Evolutionary conservation across 1,140 invertebrate genomes (phyloP).

Genomic region (Spodoptera litura): DNA sequence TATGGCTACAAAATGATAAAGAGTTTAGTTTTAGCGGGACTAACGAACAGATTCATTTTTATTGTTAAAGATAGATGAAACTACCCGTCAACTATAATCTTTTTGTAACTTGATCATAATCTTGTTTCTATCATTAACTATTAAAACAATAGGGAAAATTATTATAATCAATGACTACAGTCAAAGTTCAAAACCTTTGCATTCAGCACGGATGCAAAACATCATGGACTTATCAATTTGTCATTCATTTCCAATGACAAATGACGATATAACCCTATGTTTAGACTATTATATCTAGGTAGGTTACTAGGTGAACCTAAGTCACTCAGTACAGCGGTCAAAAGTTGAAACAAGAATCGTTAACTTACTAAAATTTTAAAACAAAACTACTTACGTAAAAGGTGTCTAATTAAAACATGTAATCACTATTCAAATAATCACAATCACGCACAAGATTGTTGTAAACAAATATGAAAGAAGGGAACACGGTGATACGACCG

Average conservation of each 20-base stretch:
- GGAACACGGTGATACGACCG: background rate
- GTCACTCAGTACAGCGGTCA: background rate
- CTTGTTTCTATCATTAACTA: background rate
- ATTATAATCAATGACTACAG: background rate
- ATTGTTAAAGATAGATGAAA: too few species aligned
- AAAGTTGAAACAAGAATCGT: background rate
- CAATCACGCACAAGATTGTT: background rate
- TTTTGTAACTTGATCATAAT: background rate
- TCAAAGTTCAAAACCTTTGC: constrained; percentile 19
- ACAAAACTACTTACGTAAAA: constrained; percentile 7
- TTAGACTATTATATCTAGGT: background rate
- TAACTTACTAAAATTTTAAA: background rate
- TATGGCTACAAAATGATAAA: too few species aligned
- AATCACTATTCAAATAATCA: constrained; percentile 5
- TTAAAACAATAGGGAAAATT: background rate
- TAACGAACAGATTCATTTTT: too few species aligned
- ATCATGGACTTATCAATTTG: constrained; percentile 7
- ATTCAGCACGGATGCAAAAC: background rate
- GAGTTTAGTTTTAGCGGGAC: too few species aligned
- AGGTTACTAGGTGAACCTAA: background rate
- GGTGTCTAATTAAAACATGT: constrained; percentile 5
- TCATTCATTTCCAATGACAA: constrained; percentile 16
- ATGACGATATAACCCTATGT: constrained; percentile 5
- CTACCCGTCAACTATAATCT: too few species aligned
- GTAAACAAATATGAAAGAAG: background rate